phyloP scores from a whole-genome alignment of 1,140 invertebrate species.

The Polypedilum pembai region DNA sequence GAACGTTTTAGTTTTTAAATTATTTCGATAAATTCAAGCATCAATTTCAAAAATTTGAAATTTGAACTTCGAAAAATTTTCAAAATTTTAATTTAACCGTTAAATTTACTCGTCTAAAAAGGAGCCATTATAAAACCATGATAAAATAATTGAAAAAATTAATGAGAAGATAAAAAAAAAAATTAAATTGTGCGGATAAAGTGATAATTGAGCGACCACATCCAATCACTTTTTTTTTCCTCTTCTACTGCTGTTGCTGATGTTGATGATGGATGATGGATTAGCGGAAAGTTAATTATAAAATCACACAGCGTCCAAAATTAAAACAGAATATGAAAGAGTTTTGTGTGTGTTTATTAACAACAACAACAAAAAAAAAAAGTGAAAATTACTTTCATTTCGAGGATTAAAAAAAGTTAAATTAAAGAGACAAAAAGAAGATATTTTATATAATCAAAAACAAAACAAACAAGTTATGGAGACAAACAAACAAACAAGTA shows the following conservation, averaged over 20 bases:
- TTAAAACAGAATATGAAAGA: not conserved
- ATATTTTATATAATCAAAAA: not conserved
- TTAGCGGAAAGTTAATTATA: constrained; percentile 28
- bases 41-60: too few species aligned
- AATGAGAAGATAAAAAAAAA: not conserved
- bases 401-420: constrained; percentile 8
- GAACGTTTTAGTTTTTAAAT: too few species aligned
- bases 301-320: constrained; percentile 14
- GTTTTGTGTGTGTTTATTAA: not conserved
- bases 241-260: not conserved
- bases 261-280: not conserved
- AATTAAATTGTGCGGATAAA: constrained; percentile 9
- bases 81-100: too few species aligned
- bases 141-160: constrained; percentile 6
- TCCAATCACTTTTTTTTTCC: not conserved
- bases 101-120: too few species aligned
- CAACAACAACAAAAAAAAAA: not conserved
- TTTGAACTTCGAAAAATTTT: too few species aligned
- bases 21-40: too few species aligned
- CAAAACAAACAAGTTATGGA: not conserved
- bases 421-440: not conserved
- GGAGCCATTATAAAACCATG: not conserved
- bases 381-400: constrained; percentile 25
- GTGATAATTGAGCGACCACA: not conserved
- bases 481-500: not conserved